These are phyloP conservation scores for Tenrec ecaudatus DNA, from an alignment of 2,113 vertebrate species.

Conservation along the genomic window DNA sequence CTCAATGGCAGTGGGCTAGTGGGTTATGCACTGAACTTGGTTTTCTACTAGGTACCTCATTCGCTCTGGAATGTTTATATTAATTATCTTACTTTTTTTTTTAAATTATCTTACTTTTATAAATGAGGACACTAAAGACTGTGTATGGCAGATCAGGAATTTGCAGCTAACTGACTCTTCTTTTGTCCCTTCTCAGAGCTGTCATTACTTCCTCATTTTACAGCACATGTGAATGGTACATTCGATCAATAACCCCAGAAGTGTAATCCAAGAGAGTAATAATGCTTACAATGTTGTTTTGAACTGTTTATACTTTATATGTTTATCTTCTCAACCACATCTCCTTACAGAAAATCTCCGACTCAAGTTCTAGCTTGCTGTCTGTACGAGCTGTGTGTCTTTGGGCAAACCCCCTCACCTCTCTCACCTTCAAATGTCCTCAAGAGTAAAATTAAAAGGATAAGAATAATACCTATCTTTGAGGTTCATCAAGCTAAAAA, in stretches of 20 bases:
- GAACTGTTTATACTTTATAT: slow-evolving; percentile 10
- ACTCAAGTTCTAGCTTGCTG: not conserved
- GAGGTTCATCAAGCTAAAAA: not conserved
- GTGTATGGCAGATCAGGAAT: not conserved
- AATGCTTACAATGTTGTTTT: slow-evolving; percentile 4
- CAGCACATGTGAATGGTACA: not conserved
- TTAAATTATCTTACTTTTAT: not conserved
- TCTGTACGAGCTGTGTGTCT: not conserved
- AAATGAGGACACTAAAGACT: slow-evolving; percentile 14
- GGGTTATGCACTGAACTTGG: not conserved
- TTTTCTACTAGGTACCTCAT: not conserved
- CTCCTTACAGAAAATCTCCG: not conserved
- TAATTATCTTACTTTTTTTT: slow-evolving; percentile 5
- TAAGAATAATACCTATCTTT: slow-evolving; percentile 1
- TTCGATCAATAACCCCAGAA: slow-evolving; percentile 36
- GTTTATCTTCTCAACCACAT: slow-evolving; percentile 21
- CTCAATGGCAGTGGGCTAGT: too few species aligned
- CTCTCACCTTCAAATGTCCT: not conserved
- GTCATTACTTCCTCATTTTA: not conserved
- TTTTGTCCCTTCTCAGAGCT: not conserved
- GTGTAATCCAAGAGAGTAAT: not conserved
- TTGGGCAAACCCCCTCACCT: not conserved
- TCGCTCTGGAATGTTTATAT: not conserved
- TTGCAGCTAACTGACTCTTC: not conserved
- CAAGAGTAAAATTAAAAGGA: not conserved